Conservation (phyloP, 2,113 vertebrate genomes). For the Ondatra zibethicus region DNA sequence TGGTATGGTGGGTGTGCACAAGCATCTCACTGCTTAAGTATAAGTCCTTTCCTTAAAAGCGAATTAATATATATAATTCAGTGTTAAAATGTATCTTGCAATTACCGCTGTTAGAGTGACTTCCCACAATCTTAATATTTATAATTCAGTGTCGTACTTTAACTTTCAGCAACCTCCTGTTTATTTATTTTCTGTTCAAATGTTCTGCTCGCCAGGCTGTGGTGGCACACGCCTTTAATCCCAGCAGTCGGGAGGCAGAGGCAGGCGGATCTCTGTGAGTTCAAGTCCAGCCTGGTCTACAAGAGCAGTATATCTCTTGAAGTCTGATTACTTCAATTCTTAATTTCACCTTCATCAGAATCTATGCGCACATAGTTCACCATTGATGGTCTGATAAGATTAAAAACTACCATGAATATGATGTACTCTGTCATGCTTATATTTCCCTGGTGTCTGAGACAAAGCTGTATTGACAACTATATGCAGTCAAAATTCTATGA, state of each 20-base stretch:
- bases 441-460: background rate
- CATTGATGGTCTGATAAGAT: background rate
- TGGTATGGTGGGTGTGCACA: background rate
- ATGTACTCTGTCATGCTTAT: background rate
- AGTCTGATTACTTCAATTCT: background rate
- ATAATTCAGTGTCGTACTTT: background rate
- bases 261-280: too few species aligned
- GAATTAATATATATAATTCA: background rate
- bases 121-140: background rate
- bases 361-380: background rate
- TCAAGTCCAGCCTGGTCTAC: too few species aligned
- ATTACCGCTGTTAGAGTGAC: background rate
- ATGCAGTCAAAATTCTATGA: background rate
- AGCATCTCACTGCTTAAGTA: background rate
- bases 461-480: background rate
- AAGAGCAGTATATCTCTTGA: background rate
- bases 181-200: too few species aligned
- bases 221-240: too few species aligned
- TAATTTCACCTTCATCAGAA: background rate
- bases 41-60: conserved; percentile 27
- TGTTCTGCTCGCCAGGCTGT: too few species aligned
- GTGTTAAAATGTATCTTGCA: background rate
- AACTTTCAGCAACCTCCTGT: background rate
- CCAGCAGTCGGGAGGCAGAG: too few species aligned
- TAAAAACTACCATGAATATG: background rate